A percentile compares a stretch with the other conserved stretches of the same genome.
Conservation (phyloP, 2,888 invertebrate genomes). For the Lampropteryx suffumata region DNA sequence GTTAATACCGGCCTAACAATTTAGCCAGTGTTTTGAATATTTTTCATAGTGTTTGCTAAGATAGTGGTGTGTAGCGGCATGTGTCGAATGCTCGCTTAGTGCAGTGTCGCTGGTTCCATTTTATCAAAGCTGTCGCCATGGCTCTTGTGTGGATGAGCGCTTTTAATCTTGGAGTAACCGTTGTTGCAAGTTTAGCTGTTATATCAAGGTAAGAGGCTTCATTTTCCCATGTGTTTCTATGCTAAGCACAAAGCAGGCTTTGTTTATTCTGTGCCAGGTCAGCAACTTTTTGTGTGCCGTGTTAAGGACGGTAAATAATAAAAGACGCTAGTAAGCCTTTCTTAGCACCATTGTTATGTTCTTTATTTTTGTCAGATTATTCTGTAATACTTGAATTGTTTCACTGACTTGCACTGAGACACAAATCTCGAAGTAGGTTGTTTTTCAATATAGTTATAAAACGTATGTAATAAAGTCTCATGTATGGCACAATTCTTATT, state of each 20-base stretch:
- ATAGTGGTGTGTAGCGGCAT: conserved; percentile 27
- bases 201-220: conserved; percentile 22
- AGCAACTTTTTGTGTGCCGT: conserved; percentile 13
- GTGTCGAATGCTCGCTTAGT: conserved; percentile 36
- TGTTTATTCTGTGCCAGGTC: conserved; percentile 20
- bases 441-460: too few relatives aligned
- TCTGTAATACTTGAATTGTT: too few relatives aligned
- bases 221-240: conserved; percentile 6
- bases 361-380: not conserved
- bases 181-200: conserved; percentile 84
- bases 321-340: conserved; percentile 2
- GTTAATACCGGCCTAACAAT: conserved; percentile 1
- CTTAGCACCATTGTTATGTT: conserved; percentile 1
- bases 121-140: conserved; percentile 65
- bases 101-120: conserved; percentile 39
- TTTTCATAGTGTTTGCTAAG: conserved; percentile 7
- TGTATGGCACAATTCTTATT: too few relatives aligned
- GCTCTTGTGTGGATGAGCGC: conserved; percentile 85
- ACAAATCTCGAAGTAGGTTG: too few relatives aligned
- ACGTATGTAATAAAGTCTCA: too few relatives aligned
- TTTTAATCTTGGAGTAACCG: conserved; percentile 84
- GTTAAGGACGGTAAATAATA: too few relatives aligned
- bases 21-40: conserved; percentile 8
- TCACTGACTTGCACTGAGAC: too few relatives aligned
- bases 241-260: conserved; percentile 18